Conservation (phyloP, 2,797 vertebrate genomes). For the Myotis daubentonii region DNA sequence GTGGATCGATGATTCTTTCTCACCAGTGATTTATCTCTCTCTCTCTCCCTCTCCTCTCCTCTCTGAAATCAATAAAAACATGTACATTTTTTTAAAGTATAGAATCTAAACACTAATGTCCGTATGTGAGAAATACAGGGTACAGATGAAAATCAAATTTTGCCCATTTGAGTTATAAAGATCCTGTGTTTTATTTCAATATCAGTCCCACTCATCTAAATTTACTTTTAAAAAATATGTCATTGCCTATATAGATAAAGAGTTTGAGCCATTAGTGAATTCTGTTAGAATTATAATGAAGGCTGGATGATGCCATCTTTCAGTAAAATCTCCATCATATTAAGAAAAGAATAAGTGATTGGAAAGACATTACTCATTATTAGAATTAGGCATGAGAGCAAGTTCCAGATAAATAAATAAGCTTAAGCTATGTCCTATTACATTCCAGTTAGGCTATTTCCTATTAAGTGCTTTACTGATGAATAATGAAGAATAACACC, state of each 20-base stretch:
- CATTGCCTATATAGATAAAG: neutral
- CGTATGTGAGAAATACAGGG: neutral
- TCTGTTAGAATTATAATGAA: neutral
- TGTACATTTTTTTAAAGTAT: neutral
- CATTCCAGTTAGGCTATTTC: neutral
- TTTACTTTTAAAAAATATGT: neutral
- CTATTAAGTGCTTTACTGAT: neutral
- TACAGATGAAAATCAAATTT: neutral
- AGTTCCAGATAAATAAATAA: neutral
- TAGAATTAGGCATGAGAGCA: neutral
- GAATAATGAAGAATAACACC: neutral
- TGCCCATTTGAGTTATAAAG: neutral
- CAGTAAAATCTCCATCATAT: neutral
- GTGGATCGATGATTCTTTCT: too few relatives aligned
- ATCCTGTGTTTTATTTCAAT: neutral
- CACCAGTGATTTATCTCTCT: too few relatives aligned
- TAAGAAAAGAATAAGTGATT: neutral
- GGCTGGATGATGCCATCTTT: neutral
- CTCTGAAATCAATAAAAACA: too few relatives aligned
- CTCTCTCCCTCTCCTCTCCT: too few relatives aligned
- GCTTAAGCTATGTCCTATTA: neutral
- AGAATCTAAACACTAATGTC: neutral
- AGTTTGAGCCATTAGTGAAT: conserved; percentile 12
- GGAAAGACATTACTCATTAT: neutral
- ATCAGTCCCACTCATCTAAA: neutral